Conservation (phyloP, 1,140 invertebrate species). For the Solenopsis invicta region DNA sequence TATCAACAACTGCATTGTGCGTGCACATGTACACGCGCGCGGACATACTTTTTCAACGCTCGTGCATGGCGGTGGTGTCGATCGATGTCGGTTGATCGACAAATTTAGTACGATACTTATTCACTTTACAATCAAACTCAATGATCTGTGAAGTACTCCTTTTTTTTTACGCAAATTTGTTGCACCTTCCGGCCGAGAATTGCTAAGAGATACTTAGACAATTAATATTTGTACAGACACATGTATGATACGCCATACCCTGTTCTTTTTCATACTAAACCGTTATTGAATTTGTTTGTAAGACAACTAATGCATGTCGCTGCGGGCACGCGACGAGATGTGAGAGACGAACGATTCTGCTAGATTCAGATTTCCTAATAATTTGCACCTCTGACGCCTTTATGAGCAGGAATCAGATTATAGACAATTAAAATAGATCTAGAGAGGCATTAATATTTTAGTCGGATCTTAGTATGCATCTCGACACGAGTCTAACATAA, state of each 20-base stretch:
- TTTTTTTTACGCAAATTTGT: not conserved
- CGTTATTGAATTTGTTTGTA: constrained; percentile 46
- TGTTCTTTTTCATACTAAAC: constrained; percentile 49
- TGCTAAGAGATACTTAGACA: constrained; percentile 14
- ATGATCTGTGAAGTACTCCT: not conserved
- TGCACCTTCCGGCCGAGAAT: not conserved
- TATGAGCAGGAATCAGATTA: constrained; percentile 35
- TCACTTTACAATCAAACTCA: not conserved
- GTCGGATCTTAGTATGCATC: constrained; percentile 75
- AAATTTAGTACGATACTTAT: not conserved
- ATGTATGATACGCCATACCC: constrained; percentile 1
- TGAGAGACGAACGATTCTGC: constrained; percentile 64
- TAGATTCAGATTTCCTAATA: constrained; percentile 60
- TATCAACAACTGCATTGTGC: constrained; percentile 42
- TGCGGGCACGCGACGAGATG: constrained; percentile 64
- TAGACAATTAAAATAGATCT: constrained; percentile 41
- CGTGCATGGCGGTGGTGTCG: constrained; percentile 27
- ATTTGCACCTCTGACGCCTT: constrained; percentile 64
- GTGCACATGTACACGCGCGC: constrained; percentile 31
- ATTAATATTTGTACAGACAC: constrained; percentile 38
- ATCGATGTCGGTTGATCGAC: not conserved
- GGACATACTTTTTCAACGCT: constrained; percentile 13
- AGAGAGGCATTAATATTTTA: constrained; percentile 70
- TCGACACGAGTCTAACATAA: constrained; percentile 72
- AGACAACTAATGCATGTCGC: constrained; percentile 49